Evolutionary conservation across 2,113 vertebrate genomes (phyloP).

Genomic region (Parotia lawesii): DNA sequence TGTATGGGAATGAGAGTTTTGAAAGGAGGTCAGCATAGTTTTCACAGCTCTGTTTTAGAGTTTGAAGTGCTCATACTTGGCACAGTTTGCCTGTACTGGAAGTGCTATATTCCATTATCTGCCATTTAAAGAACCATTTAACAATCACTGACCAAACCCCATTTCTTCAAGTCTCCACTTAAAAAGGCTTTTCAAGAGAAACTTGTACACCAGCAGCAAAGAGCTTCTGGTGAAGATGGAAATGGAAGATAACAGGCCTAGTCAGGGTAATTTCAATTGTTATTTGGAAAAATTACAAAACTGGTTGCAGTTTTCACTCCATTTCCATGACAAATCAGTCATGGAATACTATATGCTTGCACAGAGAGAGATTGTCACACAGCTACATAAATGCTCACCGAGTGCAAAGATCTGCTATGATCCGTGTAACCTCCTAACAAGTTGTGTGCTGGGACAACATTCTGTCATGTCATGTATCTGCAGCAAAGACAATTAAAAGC

Average conservation of each 20-base stretch:
- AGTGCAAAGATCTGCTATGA: background rate
- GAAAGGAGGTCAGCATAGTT: background rate
- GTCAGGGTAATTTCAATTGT: background rate
- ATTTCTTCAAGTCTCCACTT: background rate
- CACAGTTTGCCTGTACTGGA: background rate
- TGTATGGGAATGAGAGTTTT: background rate
- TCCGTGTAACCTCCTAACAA: background rate
- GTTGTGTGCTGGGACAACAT: background rate
- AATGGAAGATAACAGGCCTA: background rate
- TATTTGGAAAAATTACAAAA: background rate
- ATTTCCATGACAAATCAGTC: background rate
- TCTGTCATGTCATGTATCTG: fast-evolving
- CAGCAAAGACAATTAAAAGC: background rate
- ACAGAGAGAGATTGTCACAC: background rate
- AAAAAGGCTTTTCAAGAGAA: background rate
- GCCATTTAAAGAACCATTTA: background rate
- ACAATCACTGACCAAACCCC: background rate
- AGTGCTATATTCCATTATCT: background rate
- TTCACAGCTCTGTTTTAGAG: background rate
- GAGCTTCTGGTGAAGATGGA: background rate
- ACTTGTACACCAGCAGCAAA: background rate
- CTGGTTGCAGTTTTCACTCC: background rate
- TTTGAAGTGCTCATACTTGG: background rate
- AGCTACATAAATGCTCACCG: background rate
- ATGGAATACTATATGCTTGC: background rate